Base-by-base conservation (phyloP, 2,797 vertebrate genomes). In the Phalanger gymnotis region DNA sequence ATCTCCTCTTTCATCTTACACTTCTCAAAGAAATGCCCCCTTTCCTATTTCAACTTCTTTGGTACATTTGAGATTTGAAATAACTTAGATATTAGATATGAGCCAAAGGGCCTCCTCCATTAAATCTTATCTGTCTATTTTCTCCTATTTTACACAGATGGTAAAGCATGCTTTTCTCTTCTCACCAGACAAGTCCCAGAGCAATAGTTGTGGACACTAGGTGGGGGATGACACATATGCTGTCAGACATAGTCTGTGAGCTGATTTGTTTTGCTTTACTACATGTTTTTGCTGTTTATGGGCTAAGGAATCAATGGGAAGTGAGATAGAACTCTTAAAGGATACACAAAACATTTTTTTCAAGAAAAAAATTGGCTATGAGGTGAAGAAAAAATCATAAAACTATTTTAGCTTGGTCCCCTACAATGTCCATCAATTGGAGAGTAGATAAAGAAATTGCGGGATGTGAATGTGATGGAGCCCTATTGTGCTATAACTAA, bases 31-130 rank as follows among this genome's bases (percentile, higher is more conserved):
- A 92, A 40, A 81, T 93, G 31, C 1, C 3, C 27, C 5, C 55
- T 94, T 94, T 90, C 10, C 1, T 93, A 53, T 93, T 94, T 96
- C 55, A 92, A 1, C 30, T 52, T 89, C 57, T 66, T 92, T 28
- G 93, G 90, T 92, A 10, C 34, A 54, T 94, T 92, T 47, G 73
- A 87, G 40, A 87, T 11, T 27, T 87, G 22, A 87, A 87, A 87
- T 87, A 87, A 87, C 40, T 87, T 87, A 87, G 40, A 51, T 87
- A 87, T 47, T 87, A 51, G 51, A 34, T 87, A 87, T 51, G 25
- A 51, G 25, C 40, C 40, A 87, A 87, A 87, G 22, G 25, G 40
- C 25, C 40, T 51, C 7, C 66, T 81, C n/a, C 19, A 40, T 40
- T 81, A 81, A 87, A 87, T 87, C 9, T 81, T 47, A 25, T 40